A percentile compares a stretch with the other conserved stretches of the same genome.
These are phyloP conservation scores for Podotricha telesiphe DNA, from an alignment of 2,888 invertebrate species.

Conservation along the genomic window DNA sequence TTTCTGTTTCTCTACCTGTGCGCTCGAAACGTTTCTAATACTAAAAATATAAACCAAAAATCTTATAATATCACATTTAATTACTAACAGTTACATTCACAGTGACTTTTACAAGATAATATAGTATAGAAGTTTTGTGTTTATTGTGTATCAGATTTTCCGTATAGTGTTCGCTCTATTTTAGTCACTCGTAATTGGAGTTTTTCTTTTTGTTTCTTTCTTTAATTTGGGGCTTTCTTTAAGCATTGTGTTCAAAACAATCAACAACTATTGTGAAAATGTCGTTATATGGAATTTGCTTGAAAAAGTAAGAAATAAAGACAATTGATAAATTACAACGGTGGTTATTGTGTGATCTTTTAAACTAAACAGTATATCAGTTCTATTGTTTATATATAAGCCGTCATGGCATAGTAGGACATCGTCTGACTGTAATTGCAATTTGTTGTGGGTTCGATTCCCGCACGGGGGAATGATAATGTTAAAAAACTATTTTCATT, in stretches of 20 bases:
- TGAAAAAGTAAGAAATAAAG: background rate
- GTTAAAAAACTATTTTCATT: no score
- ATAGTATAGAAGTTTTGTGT: background rate
- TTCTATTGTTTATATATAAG: no score
- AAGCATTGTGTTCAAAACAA: constrained; percentile 9
- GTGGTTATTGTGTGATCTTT: background rate
- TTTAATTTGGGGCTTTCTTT: constrained; percentile 9
- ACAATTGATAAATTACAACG: background rate
- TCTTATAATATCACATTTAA: background rate
- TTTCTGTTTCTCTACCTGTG: no score
- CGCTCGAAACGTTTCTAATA: no score
- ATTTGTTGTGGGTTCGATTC: no score
- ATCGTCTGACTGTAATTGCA: no score
- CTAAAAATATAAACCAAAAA: no score
- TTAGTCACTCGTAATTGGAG: constrained; percentile 4
- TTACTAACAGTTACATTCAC: background rate
- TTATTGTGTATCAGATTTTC: constrained; percentile 4
- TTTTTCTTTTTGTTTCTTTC: constrained; percentile 11
- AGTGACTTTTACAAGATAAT: background rate
- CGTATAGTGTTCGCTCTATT: background rate
- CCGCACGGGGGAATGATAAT: no score
- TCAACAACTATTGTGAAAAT: background rate
- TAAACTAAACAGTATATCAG: no score
- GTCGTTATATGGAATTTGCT: background rate
- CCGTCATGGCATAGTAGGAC: no score